Base-by-base conservation (phyloP, 2,888 invertebrate species). In the Drosophila ezoana region DNA sequence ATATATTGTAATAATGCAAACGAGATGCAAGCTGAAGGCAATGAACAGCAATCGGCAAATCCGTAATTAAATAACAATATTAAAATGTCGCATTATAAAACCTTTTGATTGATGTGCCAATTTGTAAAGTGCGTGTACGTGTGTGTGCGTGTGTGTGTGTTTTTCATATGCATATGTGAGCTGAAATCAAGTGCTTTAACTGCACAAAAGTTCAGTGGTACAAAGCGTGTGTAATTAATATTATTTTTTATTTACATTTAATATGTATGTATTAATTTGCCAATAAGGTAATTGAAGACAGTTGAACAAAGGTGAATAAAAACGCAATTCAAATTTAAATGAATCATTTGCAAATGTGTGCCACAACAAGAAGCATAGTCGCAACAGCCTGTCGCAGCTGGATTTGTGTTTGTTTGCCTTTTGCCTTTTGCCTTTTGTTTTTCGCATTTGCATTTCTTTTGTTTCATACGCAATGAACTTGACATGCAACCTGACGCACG, bases 191-290 rank as follows among this genome's bases (percentile, higher is more conserved):
- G 33, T 61, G 60, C 44, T 60, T 63, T 16, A 72, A 66, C 66
- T 73, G 64, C 45, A 45, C 47, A 32, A 80, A 84, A 89, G 89
- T 87, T 84, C 83, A 89, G 69, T 84, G 83, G 88, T 87, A 89
- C 89, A 75, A 51, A 48, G 45, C 52, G 67, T 33, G 65, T 52
- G 66, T 72, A 75, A 89, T 84, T 78, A 89, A 89, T 87, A 76
- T 40, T 52, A 16, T n/a, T 56, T 73, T 72, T 71, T 63, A 75
- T 76, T 69, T 71, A 23, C 61, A 48, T 72, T 61, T 82, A 65
- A 76, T 76, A 47, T 52, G 47, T 71, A 53, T 61, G 65, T 57
- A 81, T 71, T 82, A 71, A 89, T 76, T 71, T 47, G 65, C 60
- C 67, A 49, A 56, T 60, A 52, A 71, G 58, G 35, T 54, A 62